Evolutionary conservation across 2,888 invertebrate species (phyloP).

Genomic region (Hemistola chrysoprasaria): DNA sequence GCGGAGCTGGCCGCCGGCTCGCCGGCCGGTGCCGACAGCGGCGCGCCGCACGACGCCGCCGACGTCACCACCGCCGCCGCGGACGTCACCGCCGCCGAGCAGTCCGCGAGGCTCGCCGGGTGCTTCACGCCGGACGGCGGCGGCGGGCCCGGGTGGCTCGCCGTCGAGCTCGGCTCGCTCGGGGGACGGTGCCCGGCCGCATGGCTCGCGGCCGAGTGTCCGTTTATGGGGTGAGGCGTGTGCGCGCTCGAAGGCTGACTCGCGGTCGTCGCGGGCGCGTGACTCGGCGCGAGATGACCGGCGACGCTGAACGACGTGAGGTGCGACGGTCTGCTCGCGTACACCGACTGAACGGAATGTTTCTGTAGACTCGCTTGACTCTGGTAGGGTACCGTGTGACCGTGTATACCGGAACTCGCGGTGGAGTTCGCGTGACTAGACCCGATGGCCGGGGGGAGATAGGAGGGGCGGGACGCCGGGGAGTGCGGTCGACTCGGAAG

Average conservation of each 20-base stretch:
- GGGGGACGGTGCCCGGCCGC: constrained; percentile 52
- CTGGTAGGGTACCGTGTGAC: constrained; percentile 69
- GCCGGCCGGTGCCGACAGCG: constrained; percentile 52
- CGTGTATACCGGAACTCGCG: constrained; percentile 71
- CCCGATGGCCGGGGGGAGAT: constrained; percentile 68
- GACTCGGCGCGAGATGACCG: constrained; percentile 78
- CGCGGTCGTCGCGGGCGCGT: constrained; percentile 47
- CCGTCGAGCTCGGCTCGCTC: constrained; percentile 50
- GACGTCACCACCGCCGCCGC: constrained; percentile 50
- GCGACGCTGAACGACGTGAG: constrained; percentile 68
- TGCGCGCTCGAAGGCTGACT: constrained; percentile 62
- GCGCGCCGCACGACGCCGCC: constrained; percentile 57
- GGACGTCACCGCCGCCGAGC: constrained; percentile 42
- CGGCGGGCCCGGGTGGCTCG: constrained; percentile 54
- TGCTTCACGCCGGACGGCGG: constrained; percentile 63
- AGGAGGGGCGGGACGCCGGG: constrained; percentile 67
- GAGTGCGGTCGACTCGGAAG: constrained; percentile 71
- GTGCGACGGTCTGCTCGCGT: constrained; percentile 66
- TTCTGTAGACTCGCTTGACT: constrained; percentile 74
- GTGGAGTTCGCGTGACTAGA: constrained; percentile 79
- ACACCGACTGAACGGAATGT: constrained; percentile 74
- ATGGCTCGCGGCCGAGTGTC: constrained; percentile 67
- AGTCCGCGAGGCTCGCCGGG: constrained; percentile 34
- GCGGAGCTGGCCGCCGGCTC: constrained; percentile 69
- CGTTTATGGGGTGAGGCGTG: constrained; percentile 58